Evolutionary conservation across 2,113 vertebrate genomes (phyloP), one percentile per base, ranked within the genome.

Genomic region (Rhabdornis inornatus): DNA sequence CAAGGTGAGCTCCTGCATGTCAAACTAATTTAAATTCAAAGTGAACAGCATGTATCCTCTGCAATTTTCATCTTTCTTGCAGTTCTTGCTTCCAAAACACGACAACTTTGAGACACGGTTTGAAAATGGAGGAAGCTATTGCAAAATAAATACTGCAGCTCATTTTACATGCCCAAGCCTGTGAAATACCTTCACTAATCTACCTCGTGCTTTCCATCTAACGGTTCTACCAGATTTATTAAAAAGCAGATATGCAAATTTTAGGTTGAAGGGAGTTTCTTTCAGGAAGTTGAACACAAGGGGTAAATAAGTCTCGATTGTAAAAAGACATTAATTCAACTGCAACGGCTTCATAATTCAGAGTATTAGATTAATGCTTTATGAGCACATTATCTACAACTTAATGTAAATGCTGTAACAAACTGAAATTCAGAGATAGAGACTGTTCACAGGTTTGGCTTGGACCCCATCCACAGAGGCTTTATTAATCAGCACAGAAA

Each of bases 401-500:
- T 78, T 81, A 83, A 89, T 71, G 53, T 94, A 90, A 95, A 90
- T 81, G 60, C 86, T 71, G 65, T 45, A 88, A 86, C 90, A 64
- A 92, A 92, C 88, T 95, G 92, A 94, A 97, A 93, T 89, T 86
- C 72, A 57, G 94, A 96, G 94, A 95, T 83, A 93, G 94, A 86
- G 79, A 14, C 60, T 74, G 35, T 91, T 94, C 76, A 59, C 56
- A 45, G 72, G 60, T 90, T 94, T 92, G 83, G 69, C 76, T 95
- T 92, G 92, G 80, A 92, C 90, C 61, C 23, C 12, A 1, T 93
- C 83, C 92, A 96, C 33, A 37, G 35, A 87, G n/a, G 56, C 50
- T 87, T 94, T 93, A 77, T 63, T 90, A 89, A 90, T 91, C 77
- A 76, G 87, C 55, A 50, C 40, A 69, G 69, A 83, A 94, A 92